Percentiles rank a stretch among this genome's conserved stretches.
These are phyloP conservation scores for Stegostoma tigrinum DNA, from an alignment of 2,113 vertebrate genomes.

Conservation along the genomic window DNA sequence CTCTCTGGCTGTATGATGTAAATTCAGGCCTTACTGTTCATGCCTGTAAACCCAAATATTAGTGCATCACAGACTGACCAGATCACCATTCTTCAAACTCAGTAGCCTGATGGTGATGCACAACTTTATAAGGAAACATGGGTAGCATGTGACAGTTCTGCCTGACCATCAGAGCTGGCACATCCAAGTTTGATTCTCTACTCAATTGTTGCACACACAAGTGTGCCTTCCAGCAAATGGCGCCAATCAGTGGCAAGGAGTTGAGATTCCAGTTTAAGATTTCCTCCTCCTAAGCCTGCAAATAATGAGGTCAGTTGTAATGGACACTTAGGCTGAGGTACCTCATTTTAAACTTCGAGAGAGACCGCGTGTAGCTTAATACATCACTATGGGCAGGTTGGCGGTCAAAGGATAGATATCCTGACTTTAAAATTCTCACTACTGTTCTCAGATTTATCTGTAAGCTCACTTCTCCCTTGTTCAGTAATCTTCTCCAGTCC, in stretches of 20 bases:
- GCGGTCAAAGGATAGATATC: too few species aligned
- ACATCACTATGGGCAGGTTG: neutral
- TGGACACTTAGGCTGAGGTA: neutral
- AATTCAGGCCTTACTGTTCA: neutral
- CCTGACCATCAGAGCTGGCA: neutral
- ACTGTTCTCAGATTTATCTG: too few species aligned
- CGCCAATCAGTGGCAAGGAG: too few species aligned
- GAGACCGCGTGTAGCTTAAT: neutral
- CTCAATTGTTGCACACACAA: neutral
- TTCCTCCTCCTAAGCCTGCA: neutral
- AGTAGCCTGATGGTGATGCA: neutral
- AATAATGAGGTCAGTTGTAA: neutral
- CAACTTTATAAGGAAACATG: neutral
- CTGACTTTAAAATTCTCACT: too few species aligned
- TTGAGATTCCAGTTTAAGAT: neutral
- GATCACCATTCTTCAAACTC: too few species aligned
- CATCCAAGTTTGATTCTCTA: neutral
- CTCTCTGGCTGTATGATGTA: too few species aligned
- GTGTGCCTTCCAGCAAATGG: neutral
- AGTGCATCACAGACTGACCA: neutral
- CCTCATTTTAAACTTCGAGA: too few species aligned
- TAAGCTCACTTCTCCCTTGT: too few species aligned
- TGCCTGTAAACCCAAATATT: neutral
- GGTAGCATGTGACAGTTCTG: neutral
- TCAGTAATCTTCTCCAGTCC: too few species aligned